Evolutionary conservation across 2,888 invertebrate species (phyloP), one percentile per base, ranked within the genome.

Genomic region (Helleia helle): DNA sequence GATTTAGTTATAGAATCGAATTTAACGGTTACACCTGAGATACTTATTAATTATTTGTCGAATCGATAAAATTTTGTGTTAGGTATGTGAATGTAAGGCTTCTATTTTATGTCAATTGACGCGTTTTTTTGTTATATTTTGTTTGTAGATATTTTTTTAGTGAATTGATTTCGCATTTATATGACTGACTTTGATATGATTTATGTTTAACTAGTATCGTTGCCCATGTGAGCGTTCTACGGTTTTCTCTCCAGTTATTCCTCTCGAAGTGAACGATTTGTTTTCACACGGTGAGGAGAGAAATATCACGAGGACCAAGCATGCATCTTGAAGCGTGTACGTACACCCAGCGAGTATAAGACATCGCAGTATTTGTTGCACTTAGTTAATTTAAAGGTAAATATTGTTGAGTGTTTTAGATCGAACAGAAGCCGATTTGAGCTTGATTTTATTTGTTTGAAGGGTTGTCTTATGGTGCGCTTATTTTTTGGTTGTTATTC

Each of bases 91-190:
- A 59, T 59, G 55, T 58, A 56, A 57, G 43, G 50, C 44, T 45
- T 46, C 43, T 44, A 44, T 49, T 47, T 53, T 56, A 50, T 58
- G 43, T 34, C 34, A 34, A 34, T 34, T 34, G 34, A 34, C 34
- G 34, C 18, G 30, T 66, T 71, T 62, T 61, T 31, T 24, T 46
- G 51, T 64, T 61, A 52, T 63, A 51, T 69, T 59, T 62, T 64
- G 68, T 71, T 69, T 51, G 59, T 68, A 59, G 58, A 64, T 61
- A 61, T 52, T 56, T 61, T 54, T 45, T 50, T 59, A 54, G 48
- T 52, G 49, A 48, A 54, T 62, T 59, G 58, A 59, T 64, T 60
- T 59, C 58, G 81, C 80, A 76, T 81, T 80, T 80, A 77, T 59
- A 54, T 59, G 62, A 34, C 34, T 34, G 34, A 34, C 18, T 18